Evolutionary conservation across 2,888 invertebrate species (phyloP), one percentile per base, ranked within the genome.

Genomic region (Eupelmus urozonus): DNA sequence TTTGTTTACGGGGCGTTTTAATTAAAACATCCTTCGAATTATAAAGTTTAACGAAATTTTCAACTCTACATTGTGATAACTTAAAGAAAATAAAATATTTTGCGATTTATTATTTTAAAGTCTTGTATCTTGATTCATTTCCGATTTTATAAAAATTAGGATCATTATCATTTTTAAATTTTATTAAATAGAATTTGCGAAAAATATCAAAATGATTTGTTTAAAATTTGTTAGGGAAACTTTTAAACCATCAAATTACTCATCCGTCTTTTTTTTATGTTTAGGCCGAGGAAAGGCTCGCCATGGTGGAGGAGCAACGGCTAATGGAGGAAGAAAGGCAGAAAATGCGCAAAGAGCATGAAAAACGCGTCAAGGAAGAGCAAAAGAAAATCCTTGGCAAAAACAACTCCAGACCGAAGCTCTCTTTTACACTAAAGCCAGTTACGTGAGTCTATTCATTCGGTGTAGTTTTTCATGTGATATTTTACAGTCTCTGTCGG

Each of bases 331-430:
- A 98, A 91, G 97, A 98, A 89, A 94, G 96, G 83, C 97, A 97
- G 90, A 95, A 94, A 88, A 92, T 98, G 91, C 95, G 96, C 88
- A 97, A 96, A 90, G 97, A 98, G 90, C 96, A 97, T 90, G 97
- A 97, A 88, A 96, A 95, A 87, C 93, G 97, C 85, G 93, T 95
- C 79, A 97, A 96, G 91, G 97, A 97, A 90, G 98, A 98, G 91
- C 98, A 98, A 91, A 98, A 97, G 92, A 96, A 97, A 91, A 98
- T 98, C 86, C 92, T 98, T 86, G 98, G 98, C 84, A 98, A 98
- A 93, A 97, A 97, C 90, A 98, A 98, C 92, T 97, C 98, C 79
- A 93, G 98, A 90, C 98, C 98, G 80, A 97, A 97, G 91, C 92
- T 98, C 83, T 98, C 98, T 71, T 98, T 98, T 91, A 94, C 95